Conservation (phyloP, 2,113 vertebrate species). For the human (Homo sapiens) region GRCh38 chr2:119747501-119748000, state of each 20-base stretch:
- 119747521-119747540: not conserved
- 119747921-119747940: not conserved
- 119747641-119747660: not conserved
- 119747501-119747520: not conserved
- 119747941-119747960: not conserved
- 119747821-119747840: not conserved
- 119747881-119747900: not conserved
- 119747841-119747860: not conserved
- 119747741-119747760: not conserved
- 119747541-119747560: not conserved
- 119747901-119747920: not conserved
- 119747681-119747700: not conserved
- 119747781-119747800: not conserved
- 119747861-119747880: not conserved
- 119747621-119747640: not conserved
- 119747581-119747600: not conserved
- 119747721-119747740: not conserved
- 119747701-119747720: not conserved
- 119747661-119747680: not conserved
- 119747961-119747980: not conserved
- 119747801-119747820: not conserved
- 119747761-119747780: not conserved
- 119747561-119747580: not conserved
- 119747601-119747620: not conserved
- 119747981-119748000: not conserved